Conservation (phyloP, 1,140 invertebrate species). For the Trinorchestia longiramus region DNA sequence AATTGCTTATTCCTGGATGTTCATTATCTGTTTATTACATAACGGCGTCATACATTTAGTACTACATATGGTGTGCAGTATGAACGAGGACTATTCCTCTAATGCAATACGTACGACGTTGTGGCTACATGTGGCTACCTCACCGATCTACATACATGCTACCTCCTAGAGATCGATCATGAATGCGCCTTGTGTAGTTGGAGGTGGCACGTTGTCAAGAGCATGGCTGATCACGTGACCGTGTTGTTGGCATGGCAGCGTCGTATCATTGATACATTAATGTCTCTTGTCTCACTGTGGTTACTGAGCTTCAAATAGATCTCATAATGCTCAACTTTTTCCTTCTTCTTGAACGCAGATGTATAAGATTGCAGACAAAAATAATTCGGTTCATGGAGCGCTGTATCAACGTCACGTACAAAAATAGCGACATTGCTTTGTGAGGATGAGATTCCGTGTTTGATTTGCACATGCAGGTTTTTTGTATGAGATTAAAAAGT, state of each 20-base stretch:
- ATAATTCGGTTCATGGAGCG: too few species aligned
- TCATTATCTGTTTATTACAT: too few species aligned
- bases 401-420: too few species aligned
- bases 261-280: neutral
- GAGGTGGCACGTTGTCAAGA: neutral
- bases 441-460: too few species aligned
- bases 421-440: too few species aligned
- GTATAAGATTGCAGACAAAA: too few species aligned
- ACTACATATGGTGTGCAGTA: too few species aligned
- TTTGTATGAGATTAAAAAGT: too few species aligned
- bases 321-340: neutral
- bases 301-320: neutral
- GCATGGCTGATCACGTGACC: neutral
- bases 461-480: too few species aligned
- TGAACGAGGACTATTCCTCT: neutral
- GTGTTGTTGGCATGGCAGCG: neutral
- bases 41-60: too few species aligned
- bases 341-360: neutral
- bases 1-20: too few species aligned
- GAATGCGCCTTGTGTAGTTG: neutral
- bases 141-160: neutral
- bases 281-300: neutral
- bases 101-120: neutral
- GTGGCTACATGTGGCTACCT: neutral
- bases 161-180: neutral